These are phyloP conservation scores for Agrotis ipsilon DNA, from an alignment of 2,888 invertebrate genomes.

Conservation along the genomic window DNA sequence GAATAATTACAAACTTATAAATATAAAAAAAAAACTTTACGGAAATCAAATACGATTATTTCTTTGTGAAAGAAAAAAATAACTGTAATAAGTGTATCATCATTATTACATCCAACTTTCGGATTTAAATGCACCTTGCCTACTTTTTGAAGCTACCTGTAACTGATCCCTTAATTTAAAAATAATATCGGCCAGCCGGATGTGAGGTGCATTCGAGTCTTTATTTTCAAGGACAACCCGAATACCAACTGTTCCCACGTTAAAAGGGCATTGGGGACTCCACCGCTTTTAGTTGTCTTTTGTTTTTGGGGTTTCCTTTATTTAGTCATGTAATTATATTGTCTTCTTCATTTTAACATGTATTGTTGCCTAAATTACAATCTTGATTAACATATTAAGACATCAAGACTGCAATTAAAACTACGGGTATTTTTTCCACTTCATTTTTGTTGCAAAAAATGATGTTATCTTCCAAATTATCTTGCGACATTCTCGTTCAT, in stretches of 20 bases:
- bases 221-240: conserved; percentile 79
- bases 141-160: conserved; percentile 31
- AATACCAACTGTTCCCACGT: conserved; percentile 78
- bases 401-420: background rate
- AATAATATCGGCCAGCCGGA: conserved; percentile 77
- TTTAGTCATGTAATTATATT: conserved; percentile 40
- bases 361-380: conserved; percentile 17
- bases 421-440: background rate
- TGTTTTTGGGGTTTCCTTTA: conserved; percentile 52
- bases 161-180: conserved; percentile 48
- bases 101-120: conserved; percentile 6
- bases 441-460: background rate
- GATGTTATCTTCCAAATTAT: background rate
- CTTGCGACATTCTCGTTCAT: conserved; percentile 6
- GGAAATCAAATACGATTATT: conserved; percentile 7
- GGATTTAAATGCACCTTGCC: conserved; percentile 1
- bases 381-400: conserved; percentile 40
- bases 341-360: conserved; percentile 25
- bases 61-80: conserved; percentile 9
- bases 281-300: conserved; percentile 60
- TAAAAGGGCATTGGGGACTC: conserved; percentile 72
- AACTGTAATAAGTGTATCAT: conserved; percentile 15
- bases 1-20: conserved; percentile 3
- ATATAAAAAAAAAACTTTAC: conserved; percentile 7
- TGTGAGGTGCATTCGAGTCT: conserved; percentile 74